Evolutionary conservation across 2,797 vertebrate genomes (phyloP).

Genomic region (Pseudochaenichthys georgianus): DNA sequence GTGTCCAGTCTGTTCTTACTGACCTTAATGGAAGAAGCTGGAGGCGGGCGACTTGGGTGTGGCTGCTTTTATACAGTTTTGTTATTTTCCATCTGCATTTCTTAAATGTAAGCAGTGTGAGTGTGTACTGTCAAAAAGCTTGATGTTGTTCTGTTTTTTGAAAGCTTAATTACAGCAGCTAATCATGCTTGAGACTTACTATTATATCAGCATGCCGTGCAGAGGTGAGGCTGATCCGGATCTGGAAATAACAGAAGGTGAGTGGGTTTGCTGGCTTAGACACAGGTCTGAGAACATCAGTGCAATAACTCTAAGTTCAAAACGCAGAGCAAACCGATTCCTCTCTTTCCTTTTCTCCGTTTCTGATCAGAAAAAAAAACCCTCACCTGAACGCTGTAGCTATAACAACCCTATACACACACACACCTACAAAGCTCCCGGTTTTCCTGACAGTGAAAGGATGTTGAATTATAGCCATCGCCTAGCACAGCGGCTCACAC

Average conservation of each 20-base stretch:
- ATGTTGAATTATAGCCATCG: slow-evolving; percentile 71
- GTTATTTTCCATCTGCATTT: slow-evolving; percentile 65
- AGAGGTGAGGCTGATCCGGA: slow-evolving; percentile 73
- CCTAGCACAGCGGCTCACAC: slow-evolving; percentile 46
- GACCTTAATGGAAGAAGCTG: slow-evolving; percentile 68
- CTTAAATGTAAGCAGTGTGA: slow-evolving; percentile 67
- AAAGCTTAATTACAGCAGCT: slow-evolving; percentile 78
- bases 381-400: slow-evolving; percentile 60
- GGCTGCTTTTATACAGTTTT: slow-evolving; percentile 72
- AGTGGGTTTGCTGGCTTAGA: slow-evolving; percentile 63
- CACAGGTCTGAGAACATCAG: slow-evolving; percentile 51
- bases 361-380: slow-evolving; percentile 48
- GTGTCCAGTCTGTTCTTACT: slow-evolving; percentile 63
- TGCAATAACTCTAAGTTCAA: slow-evolving; percentile 68
- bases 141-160: slow-evolving; percentile 54
- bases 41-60: slow-evolving; percentile 68
- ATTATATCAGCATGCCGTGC: slow-evolving; percentile 71
- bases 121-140: slow-evolving; percentile 69
- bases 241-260: slow-evolving; percentile 72
- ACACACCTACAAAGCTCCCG: slow-evolving; percentile 49
- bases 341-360: slow-evolving; percentile 4
- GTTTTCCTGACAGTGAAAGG: slow-evolving; percentile 61
- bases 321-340: slow-evolving; percentile 40
- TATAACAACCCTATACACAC: slow-evolving; percentile 54
- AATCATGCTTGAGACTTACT: slow-evolving; percentile 76